Base-by-base conservation (phyloP, 2,113 vertebrate genomes). In the Isichthys henryi region DNA sequence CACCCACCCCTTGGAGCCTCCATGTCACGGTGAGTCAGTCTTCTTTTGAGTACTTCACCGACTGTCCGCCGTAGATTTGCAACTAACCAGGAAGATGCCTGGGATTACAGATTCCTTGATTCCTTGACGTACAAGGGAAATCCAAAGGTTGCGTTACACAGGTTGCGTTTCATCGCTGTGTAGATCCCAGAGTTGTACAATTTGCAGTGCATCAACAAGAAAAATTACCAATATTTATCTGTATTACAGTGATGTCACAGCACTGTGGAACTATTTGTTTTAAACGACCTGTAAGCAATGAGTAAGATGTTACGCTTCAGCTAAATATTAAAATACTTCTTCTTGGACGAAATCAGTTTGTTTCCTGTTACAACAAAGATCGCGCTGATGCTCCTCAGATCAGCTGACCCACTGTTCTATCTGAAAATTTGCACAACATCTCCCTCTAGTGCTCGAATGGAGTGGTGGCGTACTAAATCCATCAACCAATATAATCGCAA, bases 401-500 rank as follows among this genome's bases (percentile, higher is more conserved):
- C 9, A 87, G 17, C 6, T 86, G 27, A 86, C 11, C 46, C 49
- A 19, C 17, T 43, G n/a, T 48, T 46, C 4, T 10, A 43, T 23
- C 74, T n/a, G 46, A 89, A 82, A 89, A 83, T 15, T 82, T 48
- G 31, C 74, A 89, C 70, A 82, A 89, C 50, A 53, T 50, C 74
- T 2, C 88, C 74, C 88, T 89, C 88, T 89, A 21, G 88, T 53
- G 88, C 50, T 19, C 13, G 31, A 56, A 11, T 23, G 70, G n/a
- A n/a, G 6, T 17, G 27, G 46, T 49, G 13, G n/a, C 23, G 15
- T 11, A 49, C 3, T 39, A 23, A 49, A 70, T 70, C 62, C 56
- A 88, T 23, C 45, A 88, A 88, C 21, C 58, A 4, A n/a, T 49
- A 13, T 70, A 31, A 70, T 70, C n/a, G 10, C 62, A 27, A 31